Evolutionary conservation across 2,797 vertebrate species (phyloP), one percentile per base, ranked within the genome.

Genomic region (Lepilemur ruficaudatus): DNA sequence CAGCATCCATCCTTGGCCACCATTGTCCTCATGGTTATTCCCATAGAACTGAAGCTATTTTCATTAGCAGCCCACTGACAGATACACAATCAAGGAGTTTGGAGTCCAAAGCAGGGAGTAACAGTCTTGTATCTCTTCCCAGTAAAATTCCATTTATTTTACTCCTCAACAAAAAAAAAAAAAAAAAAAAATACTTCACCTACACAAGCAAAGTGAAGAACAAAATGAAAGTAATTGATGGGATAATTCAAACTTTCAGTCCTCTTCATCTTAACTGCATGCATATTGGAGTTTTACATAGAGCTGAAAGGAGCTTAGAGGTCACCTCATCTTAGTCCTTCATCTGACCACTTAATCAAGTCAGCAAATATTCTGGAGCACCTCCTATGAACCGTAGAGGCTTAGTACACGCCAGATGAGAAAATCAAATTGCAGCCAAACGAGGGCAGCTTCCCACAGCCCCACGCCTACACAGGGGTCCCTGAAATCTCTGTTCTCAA

Each of bases 1-100:
- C 43, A 65, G 30, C 50, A 88, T 72, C 79, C 35, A 48, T 80
- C 57, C 41, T 78, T 83, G 72, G 50, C 61, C 81, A 38, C 93
- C 81, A 79, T 35, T 55, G 15, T 61, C 93, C 89, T 65, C 65
- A 70, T 4, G 14, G 35, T 69, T 85, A 81, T 28, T 67, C 41
- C 84, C 69, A 59, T 79, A 41, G 48, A 92, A 79, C 59, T 41
- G 7, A 50, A 87, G 30, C 32, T 82, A n/a, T 79, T 97, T 96
- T 96, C 81, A 94, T 96, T 94, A 97, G 91, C 73, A 94, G 38
- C 75, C 63, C 85, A 67, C 50, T 96, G 97, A 96, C 85, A 96
- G 95, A 96, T 79, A 86, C 20, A 76, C 25, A 48, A 28, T 23
- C 78, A 89, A 92, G 52, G 63, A 89, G 1, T 69, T 17, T 89